A percentile compares a stretch with the other conserved stretches of the same genome.
phyloP scores from a whole-genome alignment of 2,797 vertebrate genomes.

The Sebastolobus alascanus region DNA sequence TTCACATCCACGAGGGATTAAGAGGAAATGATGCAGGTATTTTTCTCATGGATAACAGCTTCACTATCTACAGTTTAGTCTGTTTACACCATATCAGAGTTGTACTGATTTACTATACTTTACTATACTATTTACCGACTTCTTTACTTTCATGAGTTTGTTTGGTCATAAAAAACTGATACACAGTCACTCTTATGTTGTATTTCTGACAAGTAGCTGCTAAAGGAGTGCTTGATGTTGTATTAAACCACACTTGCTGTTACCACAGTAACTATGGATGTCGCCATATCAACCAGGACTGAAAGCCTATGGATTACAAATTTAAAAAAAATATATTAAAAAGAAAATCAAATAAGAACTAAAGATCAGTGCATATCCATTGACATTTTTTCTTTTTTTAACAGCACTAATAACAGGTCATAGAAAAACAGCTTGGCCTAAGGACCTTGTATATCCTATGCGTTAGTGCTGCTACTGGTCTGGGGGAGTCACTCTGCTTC shows the following conservation, averaged over 20 bases:
- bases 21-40: neutral
- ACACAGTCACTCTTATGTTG: neutral
- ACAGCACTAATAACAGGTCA: neutral
- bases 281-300: neutral
- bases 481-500: conserved; percentile 4
- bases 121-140: neutral
- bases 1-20: neutral
- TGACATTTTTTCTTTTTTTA: neutral
- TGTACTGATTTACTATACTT: too few species aligned
- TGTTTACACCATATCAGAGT: neutral
- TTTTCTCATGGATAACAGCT: neutral
- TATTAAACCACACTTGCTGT: neutral
- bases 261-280: neutral
- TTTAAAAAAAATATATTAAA: neutral
- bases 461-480: neutral
- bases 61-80: neutral
- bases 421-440: neutral
- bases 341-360: neutral
- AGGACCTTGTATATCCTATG: neutral
- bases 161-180: neutral
- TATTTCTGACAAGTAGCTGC: neutral
- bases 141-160: neutral
- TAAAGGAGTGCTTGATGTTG: neutral
- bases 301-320: neutral
- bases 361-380: neutral